Percentiles rank a stretch among this genome's conserved stretches.
Conservation (phyloP, 2,888 invertebrate genomes). For the Spodoptera littoralis region DNA sequence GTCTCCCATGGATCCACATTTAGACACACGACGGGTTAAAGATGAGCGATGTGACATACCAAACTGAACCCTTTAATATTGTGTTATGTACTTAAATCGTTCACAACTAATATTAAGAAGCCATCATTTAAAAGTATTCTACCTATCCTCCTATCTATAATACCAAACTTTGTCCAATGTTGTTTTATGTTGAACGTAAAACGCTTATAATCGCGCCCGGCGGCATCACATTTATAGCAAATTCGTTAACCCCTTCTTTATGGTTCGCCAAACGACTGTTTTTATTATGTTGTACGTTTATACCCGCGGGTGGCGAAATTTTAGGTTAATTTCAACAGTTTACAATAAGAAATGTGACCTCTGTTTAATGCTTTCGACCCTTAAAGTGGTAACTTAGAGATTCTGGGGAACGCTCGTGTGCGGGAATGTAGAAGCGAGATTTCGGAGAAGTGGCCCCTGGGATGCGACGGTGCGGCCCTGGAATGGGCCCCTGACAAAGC, state of each 20-base stretch:
- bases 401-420: no score
- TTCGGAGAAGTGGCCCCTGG: no score
- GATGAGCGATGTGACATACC: no score
- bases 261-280: conserved; percentile 46
- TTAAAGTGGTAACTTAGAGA: no score
- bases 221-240: conserved; percentile 55
- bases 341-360: background rate
- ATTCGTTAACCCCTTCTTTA: conserved; percentile 62
- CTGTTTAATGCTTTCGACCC: background rate
- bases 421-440: no score
- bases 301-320: conserved; percentile 32
- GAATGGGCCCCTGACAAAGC: no score
- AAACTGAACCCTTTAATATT: no score
- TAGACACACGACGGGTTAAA: no score
- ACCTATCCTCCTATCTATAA: conserved; percentile 25
- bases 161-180: conserved; percentile 25
- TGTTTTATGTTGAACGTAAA: conserved; percentile 67
- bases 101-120: no score
- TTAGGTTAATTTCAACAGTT: conserved; percentile 10
- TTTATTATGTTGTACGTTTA: conserved; percentile 52
- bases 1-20: no score
- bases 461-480: no score
- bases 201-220: conserved; percentile 63
- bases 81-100: no score
- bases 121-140: background rate